These are phyloP conservation scores for Andrena praecox DNA, from an alignment of 2,888 invertebrate genomes.

Conservation along the genomic window DNA sequence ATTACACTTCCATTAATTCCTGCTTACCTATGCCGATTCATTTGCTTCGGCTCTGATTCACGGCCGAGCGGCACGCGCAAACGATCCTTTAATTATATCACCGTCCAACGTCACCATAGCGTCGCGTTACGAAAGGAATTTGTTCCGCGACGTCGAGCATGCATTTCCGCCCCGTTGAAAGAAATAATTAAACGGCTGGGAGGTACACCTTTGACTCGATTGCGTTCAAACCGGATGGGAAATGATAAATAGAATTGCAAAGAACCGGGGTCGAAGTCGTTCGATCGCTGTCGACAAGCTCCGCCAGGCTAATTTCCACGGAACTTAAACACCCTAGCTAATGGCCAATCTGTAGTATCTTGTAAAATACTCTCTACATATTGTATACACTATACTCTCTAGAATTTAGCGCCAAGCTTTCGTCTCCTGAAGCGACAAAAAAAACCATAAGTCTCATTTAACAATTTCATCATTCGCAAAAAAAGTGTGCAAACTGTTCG, in stretches of 20 bases:
- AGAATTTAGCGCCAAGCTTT: too few relatives aligned
- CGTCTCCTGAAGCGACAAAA: too few relatives aligned
- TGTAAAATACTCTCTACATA: too few relatives aligned
- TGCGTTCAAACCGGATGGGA: background rate
- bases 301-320: background rate
- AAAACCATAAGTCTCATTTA: too few relatives aligned
- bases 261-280: background rate
- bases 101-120: background rate
- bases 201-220: constrained; percentile 19
- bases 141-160: constrained; percentile 25
- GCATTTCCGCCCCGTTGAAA: constrained; percentile 37
- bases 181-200: constrained; percentile 59
- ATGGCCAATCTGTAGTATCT: too few relatives aligned
- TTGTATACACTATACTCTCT: too few relatives aligned
- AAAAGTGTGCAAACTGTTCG: too few relatives aligned
- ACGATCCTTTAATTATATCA: constrained; percentile 44
- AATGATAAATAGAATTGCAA: constrained; percentile 24
- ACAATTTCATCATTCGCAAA: too few relatives aligned
- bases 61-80: background rate
- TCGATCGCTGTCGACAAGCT: background rate
- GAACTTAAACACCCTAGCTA: background rate
- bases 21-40: constrained; percentile 6
- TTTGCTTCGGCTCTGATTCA: constrained; percentile 27
- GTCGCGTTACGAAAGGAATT: constrained; percentile 29
- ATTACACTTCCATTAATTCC: constrained; percentile 1